Evolutionary conservation across 1,140 invertebrate species (phyloP).

Genomic region (Halyomorpha halys): DNA sequence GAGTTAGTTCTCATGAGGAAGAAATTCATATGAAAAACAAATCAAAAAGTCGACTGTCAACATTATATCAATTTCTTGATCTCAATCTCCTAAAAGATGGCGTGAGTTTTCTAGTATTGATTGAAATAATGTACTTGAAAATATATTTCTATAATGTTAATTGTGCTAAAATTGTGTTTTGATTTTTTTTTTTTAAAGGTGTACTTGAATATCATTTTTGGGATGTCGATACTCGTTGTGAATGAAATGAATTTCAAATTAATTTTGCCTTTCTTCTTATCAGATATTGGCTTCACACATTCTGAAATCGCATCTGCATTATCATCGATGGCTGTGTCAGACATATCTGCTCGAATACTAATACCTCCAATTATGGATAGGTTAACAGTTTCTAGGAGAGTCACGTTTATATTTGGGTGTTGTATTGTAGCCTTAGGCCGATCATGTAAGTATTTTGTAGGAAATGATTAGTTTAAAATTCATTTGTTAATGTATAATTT

Average conservation of each 20-base stretch:
- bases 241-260: slow-evolving; percentile 57
- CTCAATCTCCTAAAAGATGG: slow-evolving; percentile 53
- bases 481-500: no score
- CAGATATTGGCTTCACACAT: slow-evolving; percentile 48
- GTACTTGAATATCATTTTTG: slow-evolving; percentile 54
- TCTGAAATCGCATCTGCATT: slow-evolving; percentile 33
- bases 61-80: slow-evolving; percentile 54
- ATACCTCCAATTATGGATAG: slow-evolving; percentile 60
- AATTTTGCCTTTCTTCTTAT: slow-evolving; percentile 52
- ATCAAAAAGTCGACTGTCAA: slow-evolving; percentile 37
- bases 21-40: no score
- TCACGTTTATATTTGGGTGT: slow-evolving; percentile 53
- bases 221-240: slow-evolving; percentile 51
- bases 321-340: slow-evolving; percentile 28
- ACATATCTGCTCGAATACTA: slow-evolving; percentile 27
- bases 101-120: slow-evolving; percentile 7
- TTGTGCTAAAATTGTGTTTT: no score
- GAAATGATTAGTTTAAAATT: no score
- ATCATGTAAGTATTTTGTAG: slow-evolving; percentile 46
- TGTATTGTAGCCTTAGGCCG: slow-evolving; percentile 54
- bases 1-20: no score
- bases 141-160: no score
- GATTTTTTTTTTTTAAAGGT: slow-evolving; percentile 31
- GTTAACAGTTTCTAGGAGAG: slow-evolving; percentile 51
- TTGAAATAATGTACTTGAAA: no score